Evolutionary conservation across 1,140 invertebrate species (phyloP), one percentile per base, ranked within the genome.

Genomic region (Drosophila biarmipes): DNA sequence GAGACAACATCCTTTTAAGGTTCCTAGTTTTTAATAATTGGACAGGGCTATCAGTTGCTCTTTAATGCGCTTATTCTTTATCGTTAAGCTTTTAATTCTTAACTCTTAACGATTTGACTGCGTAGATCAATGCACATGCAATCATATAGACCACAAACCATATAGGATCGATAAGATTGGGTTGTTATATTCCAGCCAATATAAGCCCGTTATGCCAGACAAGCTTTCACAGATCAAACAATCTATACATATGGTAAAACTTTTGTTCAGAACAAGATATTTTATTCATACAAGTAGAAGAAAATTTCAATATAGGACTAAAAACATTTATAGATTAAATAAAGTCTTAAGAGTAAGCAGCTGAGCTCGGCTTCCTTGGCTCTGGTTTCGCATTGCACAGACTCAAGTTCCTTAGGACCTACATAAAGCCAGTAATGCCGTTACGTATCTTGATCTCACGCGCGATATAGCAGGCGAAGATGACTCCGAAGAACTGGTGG

Each of bases 401-500:
- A 57, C n/a, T 38, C n/a, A 12, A 49, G 6, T 21, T 10, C 7
- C 0, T 45, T 21, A 73, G 64, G 37, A 27, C 56, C 42, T 67
- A 67, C n/a, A 89, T 89, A 11, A 90, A 81, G 51, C 90, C 89
- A 6, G 81, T 87, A 7, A 91, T 91, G 45, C 91, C 91, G 53
- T 91, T 91, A 10, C 87, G 85, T 40, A 92, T 91, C 57, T 90
- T 92, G 31, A 92, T 91, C 53, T 91, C 85, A 34, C 91, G 80
- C 12, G 92, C 92, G 17, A 93, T 85, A 52, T 92, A 92, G 46
- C 92, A 93, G 27, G 92, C 92, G 62, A 93, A 92, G 27, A 92
- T 63, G 11, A 93, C 91, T 14, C 92, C 92, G 21, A 93, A 80
- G 74, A 93, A 90, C 92, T 93, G 75, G 12, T 49, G 55, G 14